These are phyloP conservation scores for Homarus gammarus DNA, from an alignment of 2,888 invertebrate genomes.

Conservation along the genomic window DNA sequence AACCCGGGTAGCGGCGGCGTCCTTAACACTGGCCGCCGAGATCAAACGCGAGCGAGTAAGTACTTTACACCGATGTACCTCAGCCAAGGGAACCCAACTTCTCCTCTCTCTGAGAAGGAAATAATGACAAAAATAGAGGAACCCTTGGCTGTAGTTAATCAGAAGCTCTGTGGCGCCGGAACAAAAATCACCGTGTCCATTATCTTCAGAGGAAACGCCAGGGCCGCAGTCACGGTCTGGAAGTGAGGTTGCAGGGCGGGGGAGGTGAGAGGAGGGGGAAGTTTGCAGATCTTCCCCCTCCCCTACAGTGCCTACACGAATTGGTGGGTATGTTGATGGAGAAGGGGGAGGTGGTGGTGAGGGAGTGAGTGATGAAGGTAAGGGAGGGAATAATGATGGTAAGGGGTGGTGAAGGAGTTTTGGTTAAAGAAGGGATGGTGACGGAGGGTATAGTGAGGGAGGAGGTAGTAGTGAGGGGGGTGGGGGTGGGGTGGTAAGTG, in stretches of 20 bases:
- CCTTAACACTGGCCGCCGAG: not conserved
- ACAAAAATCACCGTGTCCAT: constrained; percentile 29
- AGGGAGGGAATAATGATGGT: not conserved
- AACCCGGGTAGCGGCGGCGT: not conserved
- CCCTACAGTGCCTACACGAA: too few species aligned
- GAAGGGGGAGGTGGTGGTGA: not conserved
- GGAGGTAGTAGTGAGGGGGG: not conserved
- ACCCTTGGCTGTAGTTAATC: constrained; percentile 60
- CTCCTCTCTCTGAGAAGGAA: constrained; percentile 18
- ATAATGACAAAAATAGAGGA: constrained; percentile 22
- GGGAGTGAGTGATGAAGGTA: not conserved
- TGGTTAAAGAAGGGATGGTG: not conserved
- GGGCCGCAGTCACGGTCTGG: not conserved
- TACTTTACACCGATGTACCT: not conserved
- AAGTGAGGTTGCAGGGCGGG: not conserved
- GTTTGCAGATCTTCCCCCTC: too few species aligned
- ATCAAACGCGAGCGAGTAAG: not conserved
- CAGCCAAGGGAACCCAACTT: not conserved
- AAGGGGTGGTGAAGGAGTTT: not conserved
- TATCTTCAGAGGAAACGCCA: constrained; percentile 40
- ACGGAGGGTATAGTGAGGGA: not conserved
- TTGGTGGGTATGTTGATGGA: not conserved
- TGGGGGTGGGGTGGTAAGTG: not conserved
- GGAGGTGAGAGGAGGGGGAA: not conserved
- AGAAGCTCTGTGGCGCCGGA: constrained; percentile 25